These are phyloP conservation scores for Plusia festucae DNA, from an alignment of 2,888 invertebrate species.

Conservation along the genomic window DNA sequence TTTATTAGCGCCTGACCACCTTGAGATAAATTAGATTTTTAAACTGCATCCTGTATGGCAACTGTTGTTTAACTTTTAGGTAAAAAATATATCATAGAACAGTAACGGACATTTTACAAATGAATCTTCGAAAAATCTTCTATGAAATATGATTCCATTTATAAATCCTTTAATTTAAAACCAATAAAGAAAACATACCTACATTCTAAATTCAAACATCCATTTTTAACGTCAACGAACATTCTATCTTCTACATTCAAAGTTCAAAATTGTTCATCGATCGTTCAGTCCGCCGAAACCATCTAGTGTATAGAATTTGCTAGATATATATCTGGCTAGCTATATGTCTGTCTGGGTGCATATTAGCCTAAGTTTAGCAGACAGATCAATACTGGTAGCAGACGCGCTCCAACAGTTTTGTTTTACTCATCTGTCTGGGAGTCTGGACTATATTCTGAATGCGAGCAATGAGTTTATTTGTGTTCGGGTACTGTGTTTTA, in stretches of 20 bases:
- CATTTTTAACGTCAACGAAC: background rate
- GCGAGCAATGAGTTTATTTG: conserved; percentile 52
- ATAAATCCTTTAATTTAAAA: background rate
- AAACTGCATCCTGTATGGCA: conserved; percentile 1
- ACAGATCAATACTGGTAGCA: conserved; percentile 59
- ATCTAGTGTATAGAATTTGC: background rate
- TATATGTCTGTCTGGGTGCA: conserved; percentile 49
- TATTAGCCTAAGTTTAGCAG: conserved; percentile 52
- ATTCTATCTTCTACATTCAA: conserved; percentile 29
- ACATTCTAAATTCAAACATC: background rate
- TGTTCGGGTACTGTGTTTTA: conserved; percentile 16
- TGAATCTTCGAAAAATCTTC: too few relatives aligned
- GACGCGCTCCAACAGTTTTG: conserved; percentile 54
- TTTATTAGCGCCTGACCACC: conserved; percentile 29
- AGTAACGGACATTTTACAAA: too few relatives aligned
- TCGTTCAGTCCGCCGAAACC: conserved; percentile 24
- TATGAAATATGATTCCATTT: conserved; percentile 14
- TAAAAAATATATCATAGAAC: too few relatives aligned
- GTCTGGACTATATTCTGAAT: conserved; percentile 37
- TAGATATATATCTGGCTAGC: conserved; percentile 12
- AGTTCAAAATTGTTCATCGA: conserved; percentile 29
- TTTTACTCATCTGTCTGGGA: conserved; percentile 56
- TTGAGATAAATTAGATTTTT: conserved; percentile 17
- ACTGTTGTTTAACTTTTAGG: background rate
- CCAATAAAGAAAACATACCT: conserved; percentile 12